Evolutionary conservation across 1,140 invertebrate species (phyloP), one percentile per base, ranked within the genome.

Genomic region (Tetramorium simillimum): DNA sequence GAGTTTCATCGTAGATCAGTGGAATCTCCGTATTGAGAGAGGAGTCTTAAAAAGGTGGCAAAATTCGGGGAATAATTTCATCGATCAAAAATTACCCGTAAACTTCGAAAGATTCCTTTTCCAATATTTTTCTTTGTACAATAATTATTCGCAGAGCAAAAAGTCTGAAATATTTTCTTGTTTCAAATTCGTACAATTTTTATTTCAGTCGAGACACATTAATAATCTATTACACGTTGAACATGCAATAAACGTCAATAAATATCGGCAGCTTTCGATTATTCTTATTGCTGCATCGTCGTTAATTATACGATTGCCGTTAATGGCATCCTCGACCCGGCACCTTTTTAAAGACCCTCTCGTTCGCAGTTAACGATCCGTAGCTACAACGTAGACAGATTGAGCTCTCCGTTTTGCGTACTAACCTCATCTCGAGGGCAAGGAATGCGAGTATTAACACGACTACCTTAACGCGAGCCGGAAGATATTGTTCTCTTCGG

Each of bases 391-490:
- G 49, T 65, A 86, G 58, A 85, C 82, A 80, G 46, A 67, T 80
- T 65, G 73, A 78, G 33, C 40, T 75, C 72, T 37, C 9, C 63
- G 85, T 80, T 58, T 67, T 58, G 28, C 76, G 33, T 81, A 69
- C 63, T 81, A 84, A 86, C 33, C 51, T 86, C 65, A 37, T 70
- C 53, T 51, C 60, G 75, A 86, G 63, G 76, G 63, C 53, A 60
- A 86, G 85, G 85, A 86, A 86, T 81, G 43, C 40, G 85, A 69
- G 69, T 37, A 86, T 86, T 81, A 86, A 86, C 85, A 67, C 43
- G 51, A 67, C 62, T 81, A 81, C 49, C 56, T 77, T 56, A 28
- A 60, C 77, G 77, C 53, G 80, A 70, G 37, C 51, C 62, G 63
- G 80, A 75, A 53, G 84, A 86, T 43, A 51, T 67, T 85, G 60